These are phyloP conservation scores for Platycheirus albimanus DNA, from an alignment of 2,888 invertebrate species.

Conservation along the genomic window DNA sequence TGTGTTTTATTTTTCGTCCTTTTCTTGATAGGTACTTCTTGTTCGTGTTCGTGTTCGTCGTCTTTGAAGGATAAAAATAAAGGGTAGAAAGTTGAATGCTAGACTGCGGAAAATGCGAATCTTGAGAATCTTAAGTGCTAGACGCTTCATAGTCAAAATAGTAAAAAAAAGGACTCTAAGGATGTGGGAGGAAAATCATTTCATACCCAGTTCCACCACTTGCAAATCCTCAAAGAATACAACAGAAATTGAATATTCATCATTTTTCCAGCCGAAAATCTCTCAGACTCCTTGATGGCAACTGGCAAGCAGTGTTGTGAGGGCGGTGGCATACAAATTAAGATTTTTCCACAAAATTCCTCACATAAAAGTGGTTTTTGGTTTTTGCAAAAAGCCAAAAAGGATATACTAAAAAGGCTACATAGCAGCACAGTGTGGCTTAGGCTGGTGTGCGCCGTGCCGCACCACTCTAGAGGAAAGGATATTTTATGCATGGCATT, in stretches of 20 bases:
- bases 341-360: slow-evolving; percentile 46
- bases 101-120: slow-evolving; percentile 62
- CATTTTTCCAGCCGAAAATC: slow-evolving; percentile 55
- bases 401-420: slow-evolving; percentile 16
- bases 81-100: slow-evolving; percentile 23
- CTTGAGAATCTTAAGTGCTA: slow-evolving; percentile 44
- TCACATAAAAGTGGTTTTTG: slow-evolving; percentile 35
- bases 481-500: slow-evolving; percentile 40
- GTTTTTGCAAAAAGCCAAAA: slow-evolving; percentile 11
- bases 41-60: background rate
- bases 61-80: slow-evolving; percentile 19
- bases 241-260: slow-evolving; percentile 67
- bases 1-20: background rate
- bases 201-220: background rate
- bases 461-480: background rate
- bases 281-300: background rate
- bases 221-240: slow-evolving; percentile 36
- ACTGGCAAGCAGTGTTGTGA: background rate
- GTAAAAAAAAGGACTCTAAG: background rate
- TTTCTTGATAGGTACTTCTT: background rate
- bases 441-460: background rate
- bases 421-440: background rate
- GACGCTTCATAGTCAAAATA: slow-evolving; percentile 25
- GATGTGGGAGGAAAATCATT: background rate
- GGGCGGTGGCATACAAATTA: slow-evolving; percentile 46